phyloP scores from a whole-genome alignment of 2,888 invertebrate genomes.

The Phlogophora meticulosa region DNA sequence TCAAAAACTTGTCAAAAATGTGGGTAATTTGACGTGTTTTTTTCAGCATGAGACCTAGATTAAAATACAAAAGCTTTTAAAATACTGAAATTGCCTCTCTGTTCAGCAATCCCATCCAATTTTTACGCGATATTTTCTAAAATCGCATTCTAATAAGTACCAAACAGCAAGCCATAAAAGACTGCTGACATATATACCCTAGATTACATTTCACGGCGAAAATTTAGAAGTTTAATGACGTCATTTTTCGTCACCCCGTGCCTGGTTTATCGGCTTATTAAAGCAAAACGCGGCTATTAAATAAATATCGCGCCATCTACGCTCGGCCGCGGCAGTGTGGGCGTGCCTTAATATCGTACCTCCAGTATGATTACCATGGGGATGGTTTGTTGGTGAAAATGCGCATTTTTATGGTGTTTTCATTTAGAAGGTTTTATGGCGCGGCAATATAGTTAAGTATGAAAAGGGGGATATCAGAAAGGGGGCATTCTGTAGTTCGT shows the following conservation, averaged over 20 bases:
- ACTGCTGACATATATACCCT: constrained; percentile 59
- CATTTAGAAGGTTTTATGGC: constrained; percentile 17
- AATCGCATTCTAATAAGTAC: constrained; percentile 52
- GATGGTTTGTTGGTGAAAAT: constrained; percentile 41
- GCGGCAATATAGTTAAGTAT: not conserved
- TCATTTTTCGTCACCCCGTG: constrained; percentile 81
- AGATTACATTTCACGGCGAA: constrained; percentile 72
- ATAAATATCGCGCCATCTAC: constrained; percentile 77
- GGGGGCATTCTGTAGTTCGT: not conserved
- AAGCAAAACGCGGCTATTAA: constrained; percentile 76
- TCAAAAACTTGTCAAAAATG: no score
- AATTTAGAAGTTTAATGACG: constrained; percentile 81
- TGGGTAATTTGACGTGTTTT: no score
- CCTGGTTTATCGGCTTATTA: constrained; percentile 84
- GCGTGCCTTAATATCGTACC: constrained; percentile 44
- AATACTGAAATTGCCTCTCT: no score
- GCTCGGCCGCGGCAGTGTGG: constrained; percentile 40
- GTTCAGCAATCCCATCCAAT: no score
- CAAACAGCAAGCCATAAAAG: constrained; percentile 61
- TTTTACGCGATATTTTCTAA: no score
- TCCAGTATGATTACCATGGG: constrained; percentile 34
- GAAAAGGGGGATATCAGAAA: no score
- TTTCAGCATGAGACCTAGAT: no score
- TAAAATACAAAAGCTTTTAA: no score
- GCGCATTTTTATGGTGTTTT: constrained; percentile 44